Evolutionary conservation across 2,797 vertebrate genomes (phyloP).

Genomic region (Poeciliopsis infans): DNA sequence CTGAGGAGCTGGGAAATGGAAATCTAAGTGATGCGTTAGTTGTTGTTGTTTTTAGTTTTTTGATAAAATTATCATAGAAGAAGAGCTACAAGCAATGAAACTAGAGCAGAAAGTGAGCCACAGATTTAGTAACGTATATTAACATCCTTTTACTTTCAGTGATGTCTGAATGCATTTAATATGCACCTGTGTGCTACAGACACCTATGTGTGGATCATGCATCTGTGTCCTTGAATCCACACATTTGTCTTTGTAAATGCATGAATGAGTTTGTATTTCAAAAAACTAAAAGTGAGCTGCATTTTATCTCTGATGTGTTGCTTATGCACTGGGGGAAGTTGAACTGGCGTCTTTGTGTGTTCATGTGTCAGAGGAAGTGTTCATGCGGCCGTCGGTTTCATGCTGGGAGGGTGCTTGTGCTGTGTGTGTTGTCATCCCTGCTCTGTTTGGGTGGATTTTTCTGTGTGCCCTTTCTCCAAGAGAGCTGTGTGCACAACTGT

Average conservation of each 20-base stretch:
- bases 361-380: constrained; percentile 25
- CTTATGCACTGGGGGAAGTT: constrained; percentile 62
- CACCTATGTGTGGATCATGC: not conserved
- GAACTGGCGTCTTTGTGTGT: constrained; percentile 52
- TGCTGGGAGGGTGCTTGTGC: constrained; percentile 64
- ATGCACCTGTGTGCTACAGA: constrained; percentile 11
- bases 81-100: constrained; percentile 38
- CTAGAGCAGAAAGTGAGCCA: constrained; percentile 34
- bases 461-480: constrained; percentile 46
- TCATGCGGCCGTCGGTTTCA: constrained; percentile 44
- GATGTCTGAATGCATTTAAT: not conserved
- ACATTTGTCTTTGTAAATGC: not conserved
- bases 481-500: constrained; percentile 19
- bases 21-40: constrained; percentile 63
- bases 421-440: constrained; percentile 56
- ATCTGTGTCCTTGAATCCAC: not conserved
- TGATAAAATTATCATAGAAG: constrained; percentile 41
- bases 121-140: constrained; percentile 33
- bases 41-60: constrained; percentile 5
- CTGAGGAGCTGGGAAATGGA: constrained; percentile 65
- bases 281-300: constrained; percentile 38
- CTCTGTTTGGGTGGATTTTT: constrained; percentile 71
- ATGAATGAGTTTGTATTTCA: constrained; percentile 25
- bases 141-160: constrained; percentile 5
- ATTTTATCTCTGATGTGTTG: constrained; percentile 51